phyloP scores from a whole-genome alignment of 2,113 vertebrate species.

The Genyomyrus donnyi region DNA sequence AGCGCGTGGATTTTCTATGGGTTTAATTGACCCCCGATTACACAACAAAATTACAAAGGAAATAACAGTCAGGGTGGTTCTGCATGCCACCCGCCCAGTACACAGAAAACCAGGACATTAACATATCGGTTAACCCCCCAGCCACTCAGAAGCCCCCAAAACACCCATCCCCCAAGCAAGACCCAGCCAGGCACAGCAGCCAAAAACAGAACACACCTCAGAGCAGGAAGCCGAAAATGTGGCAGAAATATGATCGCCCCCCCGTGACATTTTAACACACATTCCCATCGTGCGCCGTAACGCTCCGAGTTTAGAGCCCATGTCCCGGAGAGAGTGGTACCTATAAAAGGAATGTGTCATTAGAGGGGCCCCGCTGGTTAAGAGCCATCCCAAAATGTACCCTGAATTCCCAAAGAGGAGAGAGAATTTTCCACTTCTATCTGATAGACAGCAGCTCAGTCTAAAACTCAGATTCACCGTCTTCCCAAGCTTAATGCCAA shows the following conservation, averaged over 20 bases:
- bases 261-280: neutral
- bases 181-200: neutral
- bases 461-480: neutral
- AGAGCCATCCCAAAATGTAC: neutral
- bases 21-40: conserved; percentile 4
- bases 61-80: neutral
- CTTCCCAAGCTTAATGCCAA: neutral
- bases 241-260: conserved; percentile 11
- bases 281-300: neutral
- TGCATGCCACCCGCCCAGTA: neutral
- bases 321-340: neutral
- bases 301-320: neutral
- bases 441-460: neutral
- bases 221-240: neutral
- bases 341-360: neutral
- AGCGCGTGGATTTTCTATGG: neutral
- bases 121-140: neutral
- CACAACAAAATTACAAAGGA: neutral
- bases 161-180: neutral
- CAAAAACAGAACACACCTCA: neutral
- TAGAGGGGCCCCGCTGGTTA: neutral
- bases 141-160: neutral
- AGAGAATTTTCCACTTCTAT: neutral
- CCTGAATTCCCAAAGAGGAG: neutral
- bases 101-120: neutral